These are phyloP conservation scores for Murina feae DNA, from an alignment of 2,113 vertebrate genomes.

Conservation along the genomic window DNA sequence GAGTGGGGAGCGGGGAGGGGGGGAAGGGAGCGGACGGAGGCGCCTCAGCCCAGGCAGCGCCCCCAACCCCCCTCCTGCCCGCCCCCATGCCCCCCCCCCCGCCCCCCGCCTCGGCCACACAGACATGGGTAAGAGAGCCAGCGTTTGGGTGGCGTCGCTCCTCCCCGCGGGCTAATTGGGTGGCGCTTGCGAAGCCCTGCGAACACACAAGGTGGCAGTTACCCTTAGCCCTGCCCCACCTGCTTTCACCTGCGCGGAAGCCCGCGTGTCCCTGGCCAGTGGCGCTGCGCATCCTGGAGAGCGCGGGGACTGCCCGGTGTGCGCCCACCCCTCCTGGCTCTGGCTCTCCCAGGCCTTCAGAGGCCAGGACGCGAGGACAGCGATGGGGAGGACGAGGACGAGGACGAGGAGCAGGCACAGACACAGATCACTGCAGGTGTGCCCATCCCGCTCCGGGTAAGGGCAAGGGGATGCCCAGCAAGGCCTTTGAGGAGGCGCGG, in stretches of 20 bases:
- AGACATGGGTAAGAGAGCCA: constrained; percentile 54
- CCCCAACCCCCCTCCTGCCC: too few species aligned
- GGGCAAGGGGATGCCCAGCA: background rate
- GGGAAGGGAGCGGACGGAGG: background rate
- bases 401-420: background rate
- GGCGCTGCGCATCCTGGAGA: rapidly evolving
- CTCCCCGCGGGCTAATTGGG: constrained; percentile 71
- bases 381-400: background rate
- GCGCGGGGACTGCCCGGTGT: too few species aligned
- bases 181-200: constrained; percentile 70
- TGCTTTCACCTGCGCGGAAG: background rate
- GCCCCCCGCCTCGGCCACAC: background rate
- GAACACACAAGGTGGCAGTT: constrained; percentile 68
- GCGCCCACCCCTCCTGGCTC: too few species aligned
- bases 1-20: too few species aligned
- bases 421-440: background rate
- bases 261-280: background rate
- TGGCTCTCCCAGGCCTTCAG: background rate
- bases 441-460: background rate
- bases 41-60: background rate
- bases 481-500: background rate
- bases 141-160: constrained; percentile 31
- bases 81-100: background rate
- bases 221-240: constrained; percentile 57
- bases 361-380: rapidly evolving